These are phyloP conservation scores for Diplogasteroides magnus DNA, from an alignment of 1,140 invertebrate genomes.

Conservation along the genomic window DNA sequence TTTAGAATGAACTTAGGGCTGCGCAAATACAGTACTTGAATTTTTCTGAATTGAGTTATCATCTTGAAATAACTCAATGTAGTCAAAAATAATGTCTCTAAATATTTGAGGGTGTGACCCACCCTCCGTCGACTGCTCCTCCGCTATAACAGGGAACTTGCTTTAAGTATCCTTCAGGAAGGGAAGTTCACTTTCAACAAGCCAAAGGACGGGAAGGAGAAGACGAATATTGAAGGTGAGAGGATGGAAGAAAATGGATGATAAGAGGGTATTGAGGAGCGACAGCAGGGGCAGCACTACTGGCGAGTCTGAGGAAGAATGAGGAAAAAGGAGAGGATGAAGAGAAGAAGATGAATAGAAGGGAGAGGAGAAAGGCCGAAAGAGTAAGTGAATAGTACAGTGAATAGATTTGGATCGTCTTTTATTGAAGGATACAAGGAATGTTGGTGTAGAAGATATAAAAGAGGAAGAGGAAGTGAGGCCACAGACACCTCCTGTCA, in stretches of 20 bases:
- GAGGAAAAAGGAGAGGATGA: not conserved
- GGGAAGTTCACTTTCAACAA: too few species aligned
- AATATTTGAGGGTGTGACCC: too few species aligned
- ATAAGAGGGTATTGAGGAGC: not conserved
- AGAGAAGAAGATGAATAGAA: not conserved
- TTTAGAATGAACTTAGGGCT: too few species aligned
- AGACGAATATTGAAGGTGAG: not conserved
- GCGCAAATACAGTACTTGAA: not conserved
- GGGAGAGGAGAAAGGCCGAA: not conserved
- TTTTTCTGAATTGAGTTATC: not conserved
- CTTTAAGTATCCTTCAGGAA: too few species aligned
- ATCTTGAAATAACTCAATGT: not conserved
- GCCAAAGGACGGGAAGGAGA: not conserved
- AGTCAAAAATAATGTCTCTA: too few species aligned
- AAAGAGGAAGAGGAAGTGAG: too few species aligned
- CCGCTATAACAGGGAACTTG: too few species aligned
- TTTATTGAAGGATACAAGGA: too few species aligned
- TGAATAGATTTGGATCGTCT: too few species aligned
- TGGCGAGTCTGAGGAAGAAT: not conserved
- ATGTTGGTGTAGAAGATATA: too few species aligned
- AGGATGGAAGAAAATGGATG: not conserved
- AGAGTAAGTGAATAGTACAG: not conserved
- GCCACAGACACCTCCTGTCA: too few species aligned
- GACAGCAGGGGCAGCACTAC: not conserved
- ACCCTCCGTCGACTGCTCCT: too few species aligned